phyloP scores from a whole-genome alignment of 2,113 vertebrate species.

The Melanocharis versteri region DNA sequence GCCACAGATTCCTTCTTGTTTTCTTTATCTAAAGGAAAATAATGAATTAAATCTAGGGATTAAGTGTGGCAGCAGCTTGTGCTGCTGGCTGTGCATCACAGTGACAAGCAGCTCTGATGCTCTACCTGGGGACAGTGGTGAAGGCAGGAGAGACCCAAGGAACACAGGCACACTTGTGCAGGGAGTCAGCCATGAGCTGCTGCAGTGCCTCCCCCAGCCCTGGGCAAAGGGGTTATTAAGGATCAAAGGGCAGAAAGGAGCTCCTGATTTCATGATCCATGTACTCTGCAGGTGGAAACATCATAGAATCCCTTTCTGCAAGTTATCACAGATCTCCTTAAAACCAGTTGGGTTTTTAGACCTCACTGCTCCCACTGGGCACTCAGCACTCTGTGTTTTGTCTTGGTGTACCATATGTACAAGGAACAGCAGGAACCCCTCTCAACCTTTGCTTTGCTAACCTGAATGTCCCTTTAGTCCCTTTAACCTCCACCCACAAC shows the following conservation, averaged over 20 bases:
- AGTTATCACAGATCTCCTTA: not conserved
- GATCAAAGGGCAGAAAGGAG: not conserved
- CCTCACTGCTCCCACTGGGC: not conserved
- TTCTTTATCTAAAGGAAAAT: not conserved
- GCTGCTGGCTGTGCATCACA: not conserved
- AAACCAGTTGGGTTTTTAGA: not conserved
- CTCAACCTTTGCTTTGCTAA: not conserved
- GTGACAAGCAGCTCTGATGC: not conserved
- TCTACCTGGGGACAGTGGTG: not conserved
- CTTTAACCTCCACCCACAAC: not conserved
- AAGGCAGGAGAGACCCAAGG: not conserved
- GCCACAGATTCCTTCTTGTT: not conserved
- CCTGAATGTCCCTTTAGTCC: not conserved
- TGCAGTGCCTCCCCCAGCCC: not conserved
- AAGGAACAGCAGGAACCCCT: not conserved
- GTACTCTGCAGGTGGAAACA: not conserved
- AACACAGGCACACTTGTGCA: rapidly evolving
- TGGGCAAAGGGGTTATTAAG: not conserved
- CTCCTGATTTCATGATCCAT: not conserved
- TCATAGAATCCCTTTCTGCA: not conserved
- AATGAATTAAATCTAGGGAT: not conserved
- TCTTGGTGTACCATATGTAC: not conserved
- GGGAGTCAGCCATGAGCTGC: not conserved
- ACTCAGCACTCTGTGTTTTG: not conserved
- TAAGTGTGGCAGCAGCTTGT: not conserved